A percentile compares a stretch with the other conserved stretches of the same genome.
These are phyloP conservation scores for Microcebus ravelobensis DNA, from an alignment of 2,113 vertebrate genomes.

Conservation along the genomic window DNA sequence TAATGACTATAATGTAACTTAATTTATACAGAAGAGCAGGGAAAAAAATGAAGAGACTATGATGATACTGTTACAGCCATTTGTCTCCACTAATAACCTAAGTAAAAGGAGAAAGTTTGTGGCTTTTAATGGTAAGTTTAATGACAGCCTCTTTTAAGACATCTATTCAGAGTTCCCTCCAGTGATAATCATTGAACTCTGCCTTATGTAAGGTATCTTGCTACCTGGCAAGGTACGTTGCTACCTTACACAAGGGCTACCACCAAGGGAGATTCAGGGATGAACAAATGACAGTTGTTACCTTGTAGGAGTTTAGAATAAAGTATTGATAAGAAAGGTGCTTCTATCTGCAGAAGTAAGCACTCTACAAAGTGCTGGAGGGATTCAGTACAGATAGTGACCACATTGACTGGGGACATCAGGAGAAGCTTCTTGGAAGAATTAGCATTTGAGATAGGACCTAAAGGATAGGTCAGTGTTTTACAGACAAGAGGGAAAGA, in stretches of 20 bases:
- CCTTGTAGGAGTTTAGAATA: not conserved
- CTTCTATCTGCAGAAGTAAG: not conserved
- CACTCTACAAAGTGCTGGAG: not conserved
- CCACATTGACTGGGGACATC: not conserved
- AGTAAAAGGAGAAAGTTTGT: not conserved
- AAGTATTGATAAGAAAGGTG: not conserved
- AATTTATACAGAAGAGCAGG: not conserved
- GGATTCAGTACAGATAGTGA: not conserved
- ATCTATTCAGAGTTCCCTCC: not conserved
- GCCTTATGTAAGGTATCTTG: not conserved
- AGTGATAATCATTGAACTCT: not conserved
- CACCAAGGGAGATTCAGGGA: not conserved
- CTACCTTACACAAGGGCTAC: not conserved
- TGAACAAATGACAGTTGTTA: not conserved
- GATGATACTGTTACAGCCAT: not conserved
- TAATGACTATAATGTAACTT: constrained; percentile 42
- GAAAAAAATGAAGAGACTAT: not conserved
- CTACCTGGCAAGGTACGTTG: not conserved
- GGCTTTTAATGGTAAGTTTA: constrained; percentile 23
- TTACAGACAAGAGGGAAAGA: not conserved
- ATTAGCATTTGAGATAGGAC: not conserved
- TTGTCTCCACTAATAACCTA: constrained; percentile 5
- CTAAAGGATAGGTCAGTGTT: not conserved
- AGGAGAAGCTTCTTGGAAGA: not conserved
- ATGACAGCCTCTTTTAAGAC: not conserved